Base-by-base conservation (phyloP, 2,888 invertebrate species). In the Drosophila recens region DNA sequence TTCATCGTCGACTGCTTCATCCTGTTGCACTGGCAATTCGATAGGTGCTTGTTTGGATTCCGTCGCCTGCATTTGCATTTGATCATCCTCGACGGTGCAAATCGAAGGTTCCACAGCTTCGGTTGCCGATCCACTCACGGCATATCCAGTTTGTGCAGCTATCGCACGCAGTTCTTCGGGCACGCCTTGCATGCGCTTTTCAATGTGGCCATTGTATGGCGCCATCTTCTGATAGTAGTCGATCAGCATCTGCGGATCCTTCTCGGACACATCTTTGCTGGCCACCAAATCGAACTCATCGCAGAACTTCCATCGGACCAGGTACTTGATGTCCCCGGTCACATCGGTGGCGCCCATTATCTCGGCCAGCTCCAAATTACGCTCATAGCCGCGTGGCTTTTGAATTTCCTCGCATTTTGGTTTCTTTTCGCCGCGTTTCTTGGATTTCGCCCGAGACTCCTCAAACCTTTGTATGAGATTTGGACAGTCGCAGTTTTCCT, bases 301-400 rank as follows among this genome's bases (percentile, higher is more conserved):
- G 78, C 95, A 95, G 66, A 91, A 93, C 90, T 93, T 95, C 98
- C 98, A 98, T 94, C 98, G 97, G 90, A 98, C 96, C 30, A 98
- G 93, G 91, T 98, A 98, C 94, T 96, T 97, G 0, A 98, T 94
- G 89, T 96, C 96, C 1, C 97, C 98, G 83, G 95, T 96, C n/a
- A 96, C 96, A 90, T 98, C 96, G 17, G 98, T 98, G 0, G 97
- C 97, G 3, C 98, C 98, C 67, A 98, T 95, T 61, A 98, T 98
- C 92, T 96, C 96, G 68, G 98, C 96, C 30, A 98, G 96, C 71
- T 95, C 95, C 9, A 98, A 92, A 0, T 96, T 96, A 49, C 97
- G 93, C 48, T 96, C 96, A 57, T 98, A 95, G 0, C 98, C 98
- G 62, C 96, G 93, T 0, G 95, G 94, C 83, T 95, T 95, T 38